Conservation (phyloP, 2,797 vertebrate genomes). For the Corythornis leucogaster region DNA sequence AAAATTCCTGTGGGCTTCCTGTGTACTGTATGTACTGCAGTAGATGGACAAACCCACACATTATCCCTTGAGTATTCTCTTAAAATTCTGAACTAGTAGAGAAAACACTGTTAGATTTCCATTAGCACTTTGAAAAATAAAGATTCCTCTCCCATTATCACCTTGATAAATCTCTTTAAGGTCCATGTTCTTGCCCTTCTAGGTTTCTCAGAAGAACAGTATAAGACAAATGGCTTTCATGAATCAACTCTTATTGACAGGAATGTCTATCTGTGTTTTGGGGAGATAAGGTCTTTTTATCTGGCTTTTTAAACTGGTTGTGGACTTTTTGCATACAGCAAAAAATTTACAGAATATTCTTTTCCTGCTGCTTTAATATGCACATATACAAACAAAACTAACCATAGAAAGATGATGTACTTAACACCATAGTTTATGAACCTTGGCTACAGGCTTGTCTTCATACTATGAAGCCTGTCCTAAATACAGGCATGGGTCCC, state of each 20-base stretch:
- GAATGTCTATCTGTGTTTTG: not conserved
- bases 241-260: conserved; percentile 39
- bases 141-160: not conserved
- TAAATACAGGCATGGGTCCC: not conserved
- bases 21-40: not conserved
- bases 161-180: conserved; percentile 16
- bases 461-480: not conserved
- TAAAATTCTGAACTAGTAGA: not conserved
- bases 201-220: not conserved
- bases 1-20: not conserved
- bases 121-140: not conserved
- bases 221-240: conserved; percentile 1
- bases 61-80: not conserved
- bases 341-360: not conserved
- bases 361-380: not conserved
- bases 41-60: not conserved
- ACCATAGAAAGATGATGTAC: not conserved
- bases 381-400: not conserved
- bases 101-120: not conserved
- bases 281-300: conserved; percentile 33
- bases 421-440: not conserved
- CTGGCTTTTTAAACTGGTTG: not conserved
- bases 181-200: not conserved
- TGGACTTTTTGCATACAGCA: not conserved
- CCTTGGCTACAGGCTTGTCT: not conserved